Evolutionary conservation across 2,888 invertebrate genomes (phyloP).

Genomic region (Melanotus villosus): DNA sequence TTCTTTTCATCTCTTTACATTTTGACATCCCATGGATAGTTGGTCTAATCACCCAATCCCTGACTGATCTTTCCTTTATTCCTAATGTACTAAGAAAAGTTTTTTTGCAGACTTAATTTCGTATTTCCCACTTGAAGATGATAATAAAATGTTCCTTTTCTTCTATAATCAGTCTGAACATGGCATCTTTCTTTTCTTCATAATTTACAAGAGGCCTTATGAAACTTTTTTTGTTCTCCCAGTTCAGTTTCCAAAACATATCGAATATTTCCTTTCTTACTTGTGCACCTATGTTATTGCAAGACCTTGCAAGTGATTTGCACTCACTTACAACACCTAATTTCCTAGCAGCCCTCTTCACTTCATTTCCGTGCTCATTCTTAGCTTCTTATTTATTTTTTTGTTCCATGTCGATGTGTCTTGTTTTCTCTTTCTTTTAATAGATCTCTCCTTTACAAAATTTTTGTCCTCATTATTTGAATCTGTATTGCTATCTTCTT

Average conservation of each 20-base stretch:
- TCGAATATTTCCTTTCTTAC: constrained; percentile 1
- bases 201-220: constrained; percentile 6
- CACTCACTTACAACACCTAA: too few relatives aligned
- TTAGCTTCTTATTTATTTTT: too few relatives aligned
- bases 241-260: constrained; percentile 9
- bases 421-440: too few relatives aligned
- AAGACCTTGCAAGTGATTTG: too few relatives aligned
- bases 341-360: too few relatives aligned
- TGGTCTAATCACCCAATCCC: constrained; percentile 8
- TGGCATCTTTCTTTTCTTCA: constrained; percentile 10
- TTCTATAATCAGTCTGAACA: neutral
- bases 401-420: too few relatives aligned
- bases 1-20: neutral
- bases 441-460: too few relatives aligned
- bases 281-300: too few relatives aligned
- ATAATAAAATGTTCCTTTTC: constrained; percentile 16
- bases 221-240: constrained; percentile 2
- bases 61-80: constrained; percentile 4
- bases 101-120: constrained; percentile 18
- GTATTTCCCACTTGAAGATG: neutral
- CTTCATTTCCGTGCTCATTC: too few relatives aligned
- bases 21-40: constrained; percentile 1
- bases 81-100: neutral
- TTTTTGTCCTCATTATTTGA: too few relatives aligned
- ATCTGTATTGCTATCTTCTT: too few relatives aligned